Percentiles rank a stretch among this genome's conserved stretches.
phyloP scores from a whole-genome alignment of 2,797 vertebrate genomes.

The Ceryle rudis region DNA sequence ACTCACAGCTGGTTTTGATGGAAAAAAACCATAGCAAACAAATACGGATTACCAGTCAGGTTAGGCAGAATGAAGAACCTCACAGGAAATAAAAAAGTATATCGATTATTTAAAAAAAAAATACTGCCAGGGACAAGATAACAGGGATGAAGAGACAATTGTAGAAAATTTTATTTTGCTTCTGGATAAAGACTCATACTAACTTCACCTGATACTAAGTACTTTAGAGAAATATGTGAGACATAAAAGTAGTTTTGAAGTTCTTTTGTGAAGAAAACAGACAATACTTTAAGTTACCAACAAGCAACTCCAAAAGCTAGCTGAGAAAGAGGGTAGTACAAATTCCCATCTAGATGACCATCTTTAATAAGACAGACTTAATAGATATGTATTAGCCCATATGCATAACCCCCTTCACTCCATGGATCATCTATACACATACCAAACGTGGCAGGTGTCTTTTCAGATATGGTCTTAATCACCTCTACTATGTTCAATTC shows the following conservation, averaged over 20 bases:
- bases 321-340: neutral
- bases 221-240: neutral
- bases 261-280: neutral
- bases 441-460: neutral
- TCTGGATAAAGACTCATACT: neutral
- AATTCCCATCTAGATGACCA: neutral
- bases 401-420: neutral
- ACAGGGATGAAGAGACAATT: neutral
- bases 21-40: neutral
- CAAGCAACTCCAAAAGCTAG: neutral
- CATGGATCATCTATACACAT: accelerated
- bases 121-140: neutral
- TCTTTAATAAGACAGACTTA: neutral
- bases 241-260: neutral
- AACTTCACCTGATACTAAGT: neutral
- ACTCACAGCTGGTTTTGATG: constrained; percentile 31
- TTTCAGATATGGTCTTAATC: neutral
- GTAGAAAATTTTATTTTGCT: neutral
- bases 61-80: neutral
- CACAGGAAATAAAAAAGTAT: constrained; percentile 22
- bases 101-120: neutral
- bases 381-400: accelerated
- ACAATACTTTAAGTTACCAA: neutral
- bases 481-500: neutral
- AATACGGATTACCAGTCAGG: neutral